Percentiles rank a stretch among this genome's conserved stretches.
Evolutionary conservation across 2,113 vertebrate genomes (phyloP).

Genomic region (Ptilorrhoa leucosticta): DNA sequence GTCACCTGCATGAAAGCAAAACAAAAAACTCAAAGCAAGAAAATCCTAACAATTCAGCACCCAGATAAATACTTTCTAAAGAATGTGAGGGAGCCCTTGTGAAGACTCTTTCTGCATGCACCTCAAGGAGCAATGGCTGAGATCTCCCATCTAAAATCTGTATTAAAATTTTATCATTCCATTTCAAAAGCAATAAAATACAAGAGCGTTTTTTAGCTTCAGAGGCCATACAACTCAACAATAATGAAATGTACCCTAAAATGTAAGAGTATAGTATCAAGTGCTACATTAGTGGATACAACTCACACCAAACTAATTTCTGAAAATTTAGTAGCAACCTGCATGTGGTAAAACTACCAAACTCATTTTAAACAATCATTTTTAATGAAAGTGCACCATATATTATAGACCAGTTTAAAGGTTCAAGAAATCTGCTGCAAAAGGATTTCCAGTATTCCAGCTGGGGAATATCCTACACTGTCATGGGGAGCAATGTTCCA

Average conservation of each 20-base stretch:
- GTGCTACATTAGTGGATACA: background rate
- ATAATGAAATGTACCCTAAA: background rate
- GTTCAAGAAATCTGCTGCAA: background rate
- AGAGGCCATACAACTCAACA: background rate
- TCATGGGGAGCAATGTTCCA: rapidly evolving
- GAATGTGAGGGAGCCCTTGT: background rate
- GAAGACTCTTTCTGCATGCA: background rate
- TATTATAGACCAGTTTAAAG: background rate
- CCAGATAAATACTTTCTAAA: background rate
- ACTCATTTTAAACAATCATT: background rate
- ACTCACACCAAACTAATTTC: background rate
- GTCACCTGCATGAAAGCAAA: background rate
- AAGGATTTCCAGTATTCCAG: background rate
- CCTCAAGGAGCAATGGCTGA: background rate
- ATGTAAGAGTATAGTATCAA: background rate
- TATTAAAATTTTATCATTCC: background rate
- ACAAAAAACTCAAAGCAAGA: background rate
- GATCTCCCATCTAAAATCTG: background rate
- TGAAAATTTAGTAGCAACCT: background rate
- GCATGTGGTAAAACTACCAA: background rate
- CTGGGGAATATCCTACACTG: background rate
- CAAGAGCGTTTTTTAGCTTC: background rate
- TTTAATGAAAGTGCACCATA: background rate
- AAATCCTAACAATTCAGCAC: background rate
- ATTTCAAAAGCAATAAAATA: slow-evolving; percentile 7